These are phyloP conservation scores for Neodiprion fabricii DNA, from an alignment of 1,140 invertebrate genomes.

Conservation along the genomic window DNA sequence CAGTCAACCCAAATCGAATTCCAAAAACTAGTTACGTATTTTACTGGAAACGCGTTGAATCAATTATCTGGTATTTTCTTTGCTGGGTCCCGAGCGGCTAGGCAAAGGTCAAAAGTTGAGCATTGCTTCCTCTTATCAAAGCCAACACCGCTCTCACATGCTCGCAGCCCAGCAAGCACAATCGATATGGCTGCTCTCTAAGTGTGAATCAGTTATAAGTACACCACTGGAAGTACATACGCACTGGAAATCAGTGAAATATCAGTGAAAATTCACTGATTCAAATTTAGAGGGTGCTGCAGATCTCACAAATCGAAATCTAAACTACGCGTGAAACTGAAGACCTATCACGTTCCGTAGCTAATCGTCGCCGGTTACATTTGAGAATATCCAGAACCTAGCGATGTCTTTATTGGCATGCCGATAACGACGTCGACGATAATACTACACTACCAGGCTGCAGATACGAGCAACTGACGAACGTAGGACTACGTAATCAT, in stretches of 20 bases:
- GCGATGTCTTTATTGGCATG: neutral
- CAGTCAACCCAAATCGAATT: neutral
- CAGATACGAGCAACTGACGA: too few relatives aligned
- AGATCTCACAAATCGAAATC: neutral
- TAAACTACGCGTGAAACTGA: neutral
- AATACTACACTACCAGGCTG: too few relatives aligned
- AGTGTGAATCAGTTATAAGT: too few relatives aligned
- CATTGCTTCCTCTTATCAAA: constrained; percentile 44
- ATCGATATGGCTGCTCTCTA: neutral
- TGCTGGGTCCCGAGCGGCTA: constrained; percentile 35
- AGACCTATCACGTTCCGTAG: neutral
- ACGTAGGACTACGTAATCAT: too few relatives aligned
- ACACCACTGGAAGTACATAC: too few relatives aligned
- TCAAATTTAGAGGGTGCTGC: neutral
- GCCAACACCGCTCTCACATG: constrained; percentile 33
- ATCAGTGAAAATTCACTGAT: too few relatives aligned
- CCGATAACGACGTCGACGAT: neutral
- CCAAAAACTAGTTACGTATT: neutral
- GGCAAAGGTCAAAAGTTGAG: constrained; percentile 52
- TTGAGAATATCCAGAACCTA: constrained; percentile 5
- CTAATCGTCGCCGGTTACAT: neutral
- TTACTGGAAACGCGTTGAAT: neutral
- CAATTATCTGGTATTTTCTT: constrained; percentile 45
- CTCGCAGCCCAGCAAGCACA: neutral
- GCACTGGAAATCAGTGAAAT: too few relatives aligned